Base-by-base conservation (phyloP, 2,888 invertebrate species). In the Escarpia spicata region DNA sequence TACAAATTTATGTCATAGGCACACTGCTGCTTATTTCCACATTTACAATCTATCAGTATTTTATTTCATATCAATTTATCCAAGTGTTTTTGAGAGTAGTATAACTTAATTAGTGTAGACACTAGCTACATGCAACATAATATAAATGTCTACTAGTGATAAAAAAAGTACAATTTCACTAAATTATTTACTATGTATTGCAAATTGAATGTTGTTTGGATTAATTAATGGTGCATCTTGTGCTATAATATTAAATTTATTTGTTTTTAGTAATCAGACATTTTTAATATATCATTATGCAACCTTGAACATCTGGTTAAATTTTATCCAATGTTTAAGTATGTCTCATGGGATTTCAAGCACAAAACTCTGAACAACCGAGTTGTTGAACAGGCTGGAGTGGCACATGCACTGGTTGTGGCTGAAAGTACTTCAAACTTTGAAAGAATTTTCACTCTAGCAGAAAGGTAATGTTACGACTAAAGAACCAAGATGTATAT, bases 391-490 rank as follows among this genome's bases (percentile, higher is more conserved):
- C 26, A 75, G 75, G 75, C 75, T 26, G 75, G 75, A 75, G 75
- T 75, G 75, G 75, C n/a, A n/a, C 75, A 75, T 26, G 75, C 75
- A 19, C 75, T 75, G 75, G 75, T 75, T 75, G 75, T 75, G 75
- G 75, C 75, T 75, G 75, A 75, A 26, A 75, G 26, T 75, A 26
- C 75, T 75, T 3, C 75, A 4, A 6, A 75, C 6, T 75, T 75
- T 75, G 75, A 75, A 75, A 75, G 75, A 75, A 75, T 75, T 75
- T 75, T 75, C 75, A 75, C 19, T 75, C 75, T 75, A 75, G 75
- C 75, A 15, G 26, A 75, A 75, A 75, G 75, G 75, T 75, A 75
- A n/a, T 75, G 19, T n/a, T 75, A 75, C 75, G 6, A 75, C 75
- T 75, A 75, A 75, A 26, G 75, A 75, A 75, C 75, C 19, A 75